These are phyloP conservation scores for Ditylenchus weischeri DNA, from an alignment of 2,888 invertebrate species.

Conservation along the genomic window DNA sequence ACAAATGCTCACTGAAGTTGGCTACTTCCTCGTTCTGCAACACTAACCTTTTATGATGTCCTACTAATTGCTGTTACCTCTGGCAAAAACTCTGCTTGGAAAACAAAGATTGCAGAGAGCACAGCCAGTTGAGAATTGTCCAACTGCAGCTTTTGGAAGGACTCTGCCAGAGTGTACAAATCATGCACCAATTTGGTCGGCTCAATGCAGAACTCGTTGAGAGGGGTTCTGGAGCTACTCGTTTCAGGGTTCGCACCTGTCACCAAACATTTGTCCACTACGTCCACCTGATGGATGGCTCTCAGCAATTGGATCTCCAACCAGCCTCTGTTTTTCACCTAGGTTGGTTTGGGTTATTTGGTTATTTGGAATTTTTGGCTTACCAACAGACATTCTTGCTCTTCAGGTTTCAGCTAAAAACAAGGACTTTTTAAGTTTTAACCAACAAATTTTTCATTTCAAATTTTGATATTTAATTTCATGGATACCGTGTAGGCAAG, in stretches of 20 bases:
- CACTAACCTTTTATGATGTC: background rate
- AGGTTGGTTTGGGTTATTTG: too few relatives aligned
- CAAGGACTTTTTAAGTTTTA: too few relatives aligned
- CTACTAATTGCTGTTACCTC: background rate
- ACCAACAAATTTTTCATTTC: too few relatives aligned
- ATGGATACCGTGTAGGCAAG: too few relatives aligned
- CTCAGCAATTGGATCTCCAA: constrained; percentile 12
- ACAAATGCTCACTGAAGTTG: constrained; percentile 1
- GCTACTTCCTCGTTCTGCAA: constrained; percentile 3
- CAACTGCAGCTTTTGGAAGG: constrained; percentile 25
- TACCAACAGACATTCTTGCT: constrained; percentile 6
- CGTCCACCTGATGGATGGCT: constrained; percentile 9
- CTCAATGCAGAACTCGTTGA: constrained; percentile 6
- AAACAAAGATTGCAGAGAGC: constrained; percentile 31
- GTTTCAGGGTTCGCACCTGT: background rate
- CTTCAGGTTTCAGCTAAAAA: constrained; percentile 3
- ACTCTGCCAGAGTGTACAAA: constrained; percentile 20
- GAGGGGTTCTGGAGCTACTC: background rate
- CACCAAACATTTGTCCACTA: constrained; percentile 2
- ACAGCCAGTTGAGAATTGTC: constrained; percentile 30
- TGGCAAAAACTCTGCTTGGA: constrained; percentile 25
- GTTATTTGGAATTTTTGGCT: too few relatives aligned
- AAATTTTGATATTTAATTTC: too few relatives aligned
- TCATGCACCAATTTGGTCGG: constrained; percentile 7
- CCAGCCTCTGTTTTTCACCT: constrained; percentile 15